These are phyloP conservation scores for Sarcophaga carnaria DNA, from an alignment of 2,888 invertebrate species.

Conservation along the genomic window DNA sequence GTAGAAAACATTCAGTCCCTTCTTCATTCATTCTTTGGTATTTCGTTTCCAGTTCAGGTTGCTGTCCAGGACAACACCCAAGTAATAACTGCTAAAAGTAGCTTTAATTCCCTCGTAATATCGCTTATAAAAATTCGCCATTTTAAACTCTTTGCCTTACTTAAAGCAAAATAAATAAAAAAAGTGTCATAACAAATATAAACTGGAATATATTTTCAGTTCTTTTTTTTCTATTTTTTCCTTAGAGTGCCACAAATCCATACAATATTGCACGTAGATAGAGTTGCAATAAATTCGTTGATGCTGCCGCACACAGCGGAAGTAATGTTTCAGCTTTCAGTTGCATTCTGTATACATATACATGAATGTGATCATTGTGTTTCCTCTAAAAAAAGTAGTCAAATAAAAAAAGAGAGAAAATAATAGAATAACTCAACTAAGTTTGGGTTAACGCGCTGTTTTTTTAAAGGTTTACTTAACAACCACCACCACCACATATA, in stretches of 20 bases:
- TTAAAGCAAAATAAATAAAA: too few species aligned
- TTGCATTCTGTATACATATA: neutral
- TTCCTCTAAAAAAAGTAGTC: neutral
- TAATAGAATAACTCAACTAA: neutral
- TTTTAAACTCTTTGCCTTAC: too few species aligned
- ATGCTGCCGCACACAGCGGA: slow-evolving; percentile 41
- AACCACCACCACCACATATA: neutral
- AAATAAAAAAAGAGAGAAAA: neutral
- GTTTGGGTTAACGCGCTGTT: slow-evolving; percentile 52
- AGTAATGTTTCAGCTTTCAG: slow-evolving; percentile 53
- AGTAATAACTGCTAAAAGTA: too few species aligned
- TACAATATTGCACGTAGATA: slow-evolving; percentile 41
- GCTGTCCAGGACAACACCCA: too few species aligned
- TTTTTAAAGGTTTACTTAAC: slow-evolving; percentile 41
- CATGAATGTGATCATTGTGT: neutral
- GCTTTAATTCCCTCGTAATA: too few species aligned
- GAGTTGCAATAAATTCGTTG: slow-evolving; percentile 31
- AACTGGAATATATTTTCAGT: too few species aligned
- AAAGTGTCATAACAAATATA: too few species aligned
- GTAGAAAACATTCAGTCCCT: too few species aligned
- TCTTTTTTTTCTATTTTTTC: too few species aligned
- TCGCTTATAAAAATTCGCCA: too few species aligned
- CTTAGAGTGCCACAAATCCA: slow-evolving; percentile 42
- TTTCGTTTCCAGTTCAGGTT: too few species aligned
- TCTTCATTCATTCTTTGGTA: too few species aligned